These are phyloP conservation scores for Drosophila putrida DNA, from an alignment of 2,888 invertebrate genomes.

Conservation along the genomic window DNA sequence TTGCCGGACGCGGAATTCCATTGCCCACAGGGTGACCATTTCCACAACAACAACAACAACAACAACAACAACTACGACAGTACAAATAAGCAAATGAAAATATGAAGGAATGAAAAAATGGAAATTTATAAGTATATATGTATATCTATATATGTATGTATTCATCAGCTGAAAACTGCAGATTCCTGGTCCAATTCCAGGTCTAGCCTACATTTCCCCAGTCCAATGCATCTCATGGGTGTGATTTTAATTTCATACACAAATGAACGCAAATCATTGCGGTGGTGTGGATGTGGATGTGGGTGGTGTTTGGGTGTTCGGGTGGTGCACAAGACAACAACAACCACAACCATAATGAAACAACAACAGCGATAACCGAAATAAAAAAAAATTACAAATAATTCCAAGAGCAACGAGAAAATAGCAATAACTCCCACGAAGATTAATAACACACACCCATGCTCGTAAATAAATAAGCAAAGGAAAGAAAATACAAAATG, in stretches of 20 bases:
- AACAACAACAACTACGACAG: slow-evolving; percentile 21
- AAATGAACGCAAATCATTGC: slow-evolving; percentile 82
- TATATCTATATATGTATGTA: slow-evolving; percentile 27
- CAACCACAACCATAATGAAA: slow-evolving; percentile 32
- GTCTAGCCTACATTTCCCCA: slow-evolving; percentile 3
- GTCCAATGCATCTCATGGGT: slow-evolving; percentile 82
- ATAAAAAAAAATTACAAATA: slow-evolving; percentile 51
- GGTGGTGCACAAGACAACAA: slow-evolving; percentile 27
- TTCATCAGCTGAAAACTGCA: slow-evolving; percentile 54
- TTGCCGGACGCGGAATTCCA: slow-evolving; percentile 61
- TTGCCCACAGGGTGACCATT: slow-evolving; percentile 74
- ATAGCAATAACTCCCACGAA: slow-evolving; percentile 83
- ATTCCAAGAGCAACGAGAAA: slow-evolving; percentile 52
- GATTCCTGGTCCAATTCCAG: slow-evolving; percentile 18
- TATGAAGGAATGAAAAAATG: slow-evolving; percentile 13
- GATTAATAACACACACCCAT: slow-evolving; percentile 77
- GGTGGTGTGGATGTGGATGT: slow-evolving; percentile 22
- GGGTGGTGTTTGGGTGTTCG: not conserved
- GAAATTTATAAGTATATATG: slow-evolving; percentile 20
- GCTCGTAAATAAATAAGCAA: slow-evolving; percentile 66
- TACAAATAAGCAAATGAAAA: slow-evolving; percentile 34
- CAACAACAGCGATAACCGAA: slow-evolving; percentile 2
- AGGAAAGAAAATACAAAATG: slow-evolving; percentile 42
- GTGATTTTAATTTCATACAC: slow-evolving; percentile 86
- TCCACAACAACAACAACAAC: slow-evolving; percentile 19